A percentile compares a stretch with the other conserved stretches of the same genome.
Evolutionary conservation across 1,140 invertebrate species (phyloP).

Genomic region (Drosophila auraria): DNA sequence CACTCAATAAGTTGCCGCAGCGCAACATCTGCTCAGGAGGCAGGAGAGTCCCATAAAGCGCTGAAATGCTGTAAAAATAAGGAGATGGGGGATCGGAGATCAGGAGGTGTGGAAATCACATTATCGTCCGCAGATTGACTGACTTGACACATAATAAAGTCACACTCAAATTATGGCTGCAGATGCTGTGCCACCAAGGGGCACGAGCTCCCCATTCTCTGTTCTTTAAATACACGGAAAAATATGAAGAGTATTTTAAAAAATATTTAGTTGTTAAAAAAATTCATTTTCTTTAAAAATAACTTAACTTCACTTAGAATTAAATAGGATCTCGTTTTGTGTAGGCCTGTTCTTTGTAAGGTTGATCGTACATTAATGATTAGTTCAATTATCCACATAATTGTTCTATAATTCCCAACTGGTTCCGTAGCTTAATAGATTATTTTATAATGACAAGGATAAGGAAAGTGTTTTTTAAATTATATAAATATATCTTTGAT

Average conservation of each 20-base stretch:
- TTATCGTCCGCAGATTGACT: conserved; percentile 76
- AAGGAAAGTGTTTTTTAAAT: background rate
- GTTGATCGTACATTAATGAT: too few relatives aligned
- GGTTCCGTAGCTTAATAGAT: background rate
- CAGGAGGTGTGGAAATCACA: conserved; percentile 50
- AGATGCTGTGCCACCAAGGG: conserved; percentile 51
- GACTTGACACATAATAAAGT: conserved; percentile 82
- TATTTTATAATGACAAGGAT: background rate
- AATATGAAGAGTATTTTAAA: background rate
- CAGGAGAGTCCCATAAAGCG: conserved; percentile 31
- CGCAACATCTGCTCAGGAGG: conserved; percentile 35
- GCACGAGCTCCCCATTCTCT: background rate
- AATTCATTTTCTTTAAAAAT: too few relatives aligned
- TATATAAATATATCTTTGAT: background rate
- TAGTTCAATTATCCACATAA: too few relatives aligned
- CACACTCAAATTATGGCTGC: conserved; percentile 80
- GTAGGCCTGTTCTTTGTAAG: background rate
- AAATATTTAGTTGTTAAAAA: background rate
- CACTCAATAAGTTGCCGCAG: conserved; percentile 70
- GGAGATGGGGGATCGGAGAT: background rate
- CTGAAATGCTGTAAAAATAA: conserved; percentile 41
- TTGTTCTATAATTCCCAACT: background rate
- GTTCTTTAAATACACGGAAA: background rate
- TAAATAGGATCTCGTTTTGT: background rate
- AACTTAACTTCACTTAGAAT: too few relatives aligned